A percentile compares a stretch with the other conserved stretches of the same genome.
Evolutionary conservation across 2,113 vertebrate genomes (phyloP).

Genomic region (Rhinolophus sinicus): DNA sequence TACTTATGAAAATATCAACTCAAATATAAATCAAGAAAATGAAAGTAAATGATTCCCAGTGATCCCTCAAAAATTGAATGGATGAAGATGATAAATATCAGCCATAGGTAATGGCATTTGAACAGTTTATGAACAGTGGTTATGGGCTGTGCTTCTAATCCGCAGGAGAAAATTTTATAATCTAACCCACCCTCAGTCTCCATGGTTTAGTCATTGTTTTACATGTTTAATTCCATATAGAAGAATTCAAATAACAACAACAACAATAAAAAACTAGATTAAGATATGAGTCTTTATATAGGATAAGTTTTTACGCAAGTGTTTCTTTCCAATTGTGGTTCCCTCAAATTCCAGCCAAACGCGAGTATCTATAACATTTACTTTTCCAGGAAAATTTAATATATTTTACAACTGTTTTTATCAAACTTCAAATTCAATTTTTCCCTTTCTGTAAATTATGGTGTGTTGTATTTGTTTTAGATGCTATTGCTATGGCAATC

Average conservation of each 20-base stretch:
- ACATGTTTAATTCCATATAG: background rate
- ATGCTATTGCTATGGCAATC: background rate
- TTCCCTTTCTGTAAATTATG: background rate
- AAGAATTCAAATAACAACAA: background rate
- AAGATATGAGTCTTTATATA: background rate
- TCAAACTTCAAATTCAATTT: background rate
- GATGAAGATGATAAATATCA: background rate
- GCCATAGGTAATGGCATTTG: rapidly evolving
- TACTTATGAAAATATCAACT: background rate
- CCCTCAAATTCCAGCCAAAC: background rate
- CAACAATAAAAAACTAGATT: background rate
- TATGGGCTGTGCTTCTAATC: background rate
- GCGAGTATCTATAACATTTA: background rate
- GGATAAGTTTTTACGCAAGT: background rate
- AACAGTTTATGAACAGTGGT: background rate
- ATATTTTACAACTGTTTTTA: background rate
- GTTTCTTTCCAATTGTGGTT: background rate
- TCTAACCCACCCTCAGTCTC: background rate
- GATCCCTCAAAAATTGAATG: background rate
- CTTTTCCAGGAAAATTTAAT: background rate
- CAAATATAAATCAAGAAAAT: background rate
- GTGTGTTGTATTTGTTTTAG: background rate
- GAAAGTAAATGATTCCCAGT: background rate
- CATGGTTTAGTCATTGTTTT: background rate
- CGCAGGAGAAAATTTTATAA: background rate